Evolutionary conservation across 2,113 vertebrate species (phyloP).

Genomic region (Rhabdomys dilectus): DNA sequence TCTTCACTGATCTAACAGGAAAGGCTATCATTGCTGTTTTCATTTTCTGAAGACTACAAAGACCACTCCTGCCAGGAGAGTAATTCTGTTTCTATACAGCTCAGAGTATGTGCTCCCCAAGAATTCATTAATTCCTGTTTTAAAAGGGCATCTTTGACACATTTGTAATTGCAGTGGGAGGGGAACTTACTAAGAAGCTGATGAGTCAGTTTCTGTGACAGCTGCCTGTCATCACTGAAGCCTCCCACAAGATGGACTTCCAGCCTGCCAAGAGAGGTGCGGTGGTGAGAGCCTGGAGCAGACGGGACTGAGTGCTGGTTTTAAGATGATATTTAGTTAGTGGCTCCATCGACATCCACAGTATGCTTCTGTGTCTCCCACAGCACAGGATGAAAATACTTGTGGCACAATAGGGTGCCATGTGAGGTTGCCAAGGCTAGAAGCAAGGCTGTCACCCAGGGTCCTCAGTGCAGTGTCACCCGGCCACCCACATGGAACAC

Average conservation of each 20-base stretch:
- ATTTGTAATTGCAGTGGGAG: background rate
- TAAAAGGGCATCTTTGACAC: background rate
- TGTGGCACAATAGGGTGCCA: background rate
- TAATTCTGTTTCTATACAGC: background rate
- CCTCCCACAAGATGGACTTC: conserved; percentile 97
- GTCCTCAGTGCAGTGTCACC: background rate
- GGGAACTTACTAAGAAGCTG: conserved; percentile 93
- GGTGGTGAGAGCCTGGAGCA: conserved; percentile 77
- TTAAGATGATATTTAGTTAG: background rate
- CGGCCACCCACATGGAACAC: rapidly evolving
- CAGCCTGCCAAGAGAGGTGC: conserved; percentile 88
- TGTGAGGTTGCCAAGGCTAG: background rate
- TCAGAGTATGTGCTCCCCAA: background rate
- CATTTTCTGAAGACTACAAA: background rate
- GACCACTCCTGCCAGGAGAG: background rate
- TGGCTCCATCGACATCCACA: background rate
- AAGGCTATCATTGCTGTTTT: background rate
- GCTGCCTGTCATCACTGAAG: conserved; percentile 94
- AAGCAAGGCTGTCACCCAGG: background rate
- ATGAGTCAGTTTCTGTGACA: conserved; percentile 95
- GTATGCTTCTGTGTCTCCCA: background rate
- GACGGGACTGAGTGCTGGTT: background rate
- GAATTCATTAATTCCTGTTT: background rate
- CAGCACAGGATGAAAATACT: rapidly evolving
- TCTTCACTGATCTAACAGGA: background rate